A percentile compares a stretch with the other conserved stretches of the same genome.
phyloP scores from a whole-genome alignment of 2,888 invertebrate genomes.

The Drosophila peninsularis region DNA sequence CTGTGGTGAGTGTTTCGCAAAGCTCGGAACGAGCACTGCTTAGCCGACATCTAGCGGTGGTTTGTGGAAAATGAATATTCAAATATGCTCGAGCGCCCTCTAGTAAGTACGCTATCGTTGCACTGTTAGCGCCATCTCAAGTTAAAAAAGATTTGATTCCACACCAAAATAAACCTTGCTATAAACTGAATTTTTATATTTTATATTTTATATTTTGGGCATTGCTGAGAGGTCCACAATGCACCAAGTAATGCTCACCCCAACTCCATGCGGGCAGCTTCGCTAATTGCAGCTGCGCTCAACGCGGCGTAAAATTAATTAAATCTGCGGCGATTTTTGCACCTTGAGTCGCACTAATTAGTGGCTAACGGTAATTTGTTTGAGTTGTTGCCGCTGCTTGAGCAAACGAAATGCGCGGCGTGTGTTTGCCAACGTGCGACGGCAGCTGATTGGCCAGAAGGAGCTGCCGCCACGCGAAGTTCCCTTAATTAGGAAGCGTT shows the following conservation, averaged over 20 bases:
- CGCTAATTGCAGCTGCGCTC: slow-evolving; percentile 44
- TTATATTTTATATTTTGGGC: background rate
- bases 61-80: background rate
- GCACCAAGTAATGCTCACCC: background rate
- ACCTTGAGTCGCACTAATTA: slow-evolving; percentile 73
- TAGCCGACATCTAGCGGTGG: background rate
- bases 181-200: background rate
- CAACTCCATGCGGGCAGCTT: background rate
- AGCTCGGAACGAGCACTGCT: rapidly evolving
- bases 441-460: slow-evolving; percentile 66
- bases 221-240: no score
- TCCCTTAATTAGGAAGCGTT: slow-evolving; percentile 76
- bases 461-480: slow-evolving; percentile 33
- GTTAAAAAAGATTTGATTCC: background rate
- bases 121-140: slow-evolving; percentile 4
- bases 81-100: background rate
- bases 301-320: slow-evolving; percentile 78
- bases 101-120: rapidly evolving
- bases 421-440: slow-evolving; percentile 60
- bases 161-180: background rate
- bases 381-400: slow-evolving; percentile 74
- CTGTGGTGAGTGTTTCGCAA: background rate
- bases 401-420: slow-evolving; percentile 48
- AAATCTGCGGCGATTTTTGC: slow-evolving; percentile 66
- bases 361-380: slow-evolving; percentile 70